Evolutionary conservation across 2,113 vertebrate genomes (phyloP), one percentile per base, ranked within the genome.

Genomic region (Phainopepla nitens): DNA sequence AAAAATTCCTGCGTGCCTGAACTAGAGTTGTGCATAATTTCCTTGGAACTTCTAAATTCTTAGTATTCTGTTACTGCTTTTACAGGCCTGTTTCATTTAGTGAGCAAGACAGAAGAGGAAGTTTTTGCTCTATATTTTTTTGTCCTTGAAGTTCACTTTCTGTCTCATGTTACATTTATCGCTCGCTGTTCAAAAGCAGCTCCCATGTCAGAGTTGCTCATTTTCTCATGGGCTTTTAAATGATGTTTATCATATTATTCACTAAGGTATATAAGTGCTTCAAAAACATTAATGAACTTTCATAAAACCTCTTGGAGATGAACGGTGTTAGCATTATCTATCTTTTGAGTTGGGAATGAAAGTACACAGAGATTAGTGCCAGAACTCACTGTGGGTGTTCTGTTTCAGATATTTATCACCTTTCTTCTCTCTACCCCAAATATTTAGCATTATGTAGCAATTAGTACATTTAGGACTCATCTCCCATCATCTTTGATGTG

Each of bases 181-280:
- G 29, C 12, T 12, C 1, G 0, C 17, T 64, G 44, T 47, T 88
- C 49, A 89, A 77, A 66, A 0, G 0, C 39, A 84, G 29, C 41
- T 87, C 25, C 23, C 25, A 42, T 58, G 27, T 45, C 70, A 57
- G 41, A 70, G 21, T 39, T 58, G 33, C 4, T 85, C 7, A 60
- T 88, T 90, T 90, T 89, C 39, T 76, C 10, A 21, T 17, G 57
- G 57, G 35, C 13, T 90, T 82, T 93, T 42, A 31, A 42, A 39
- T 7, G 2, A 25, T 29, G 9, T 71, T 93, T 54, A 39, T 49
- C 18, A 10, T 69, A 15, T 82, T 72, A 82, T 42, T 70, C 25
- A 54, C 9, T 36, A 25, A 28, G 10, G 13, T 62, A 13, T 77
- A 24, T 6, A 41, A 62, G 10, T 23, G 15, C 18, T 90, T 93